These are phyloP conservation scores for Daktulosphaira vitifoliae DNA, from an alignment of 1,140 invertebrate species.

Conservation along the genomic window DNA sequence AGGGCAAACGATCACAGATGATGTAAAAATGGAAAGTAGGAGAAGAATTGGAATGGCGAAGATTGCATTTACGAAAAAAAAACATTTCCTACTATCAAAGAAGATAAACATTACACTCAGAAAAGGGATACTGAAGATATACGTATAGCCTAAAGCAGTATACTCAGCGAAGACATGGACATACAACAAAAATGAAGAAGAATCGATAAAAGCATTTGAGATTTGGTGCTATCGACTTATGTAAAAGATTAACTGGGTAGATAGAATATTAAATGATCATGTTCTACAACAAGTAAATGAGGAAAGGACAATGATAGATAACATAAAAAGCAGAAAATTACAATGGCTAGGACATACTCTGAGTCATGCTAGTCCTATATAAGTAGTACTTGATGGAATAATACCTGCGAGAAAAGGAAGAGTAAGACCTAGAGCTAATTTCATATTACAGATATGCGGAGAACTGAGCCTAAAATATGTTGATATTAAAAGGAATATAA, in stretches of 20 bases:
- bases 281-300: neutral
- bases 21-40: neutral
- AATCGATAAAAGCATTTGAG: neutral
- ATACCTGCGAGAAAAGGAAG: neutral
- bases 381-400: neutral
- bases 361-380: neutral
- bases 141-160: too few species aligned
- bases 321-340: neutral
- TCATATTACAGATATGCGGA: neutral
- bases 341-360: slow-evolving; percentile 1
- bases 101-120: neutral
- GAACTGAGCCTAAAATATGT: slow-evolving; percentile 10
- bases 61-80: neutral
- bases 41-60: neutral
- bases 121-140: neutral
- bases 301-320: neutral
- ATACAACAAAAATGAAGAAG: neutral
- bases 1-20: neutral
- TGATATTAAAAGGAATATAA: slow-evolving; percentile 2
- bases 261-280: neutral
- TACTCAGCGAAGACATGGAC: neutral
- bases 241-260: neutral
- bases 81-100: neutral
- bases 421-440: neutral
- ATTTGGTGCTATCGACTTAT: slow-evolving; percentile 16